Percentiles rank a stretch among this genome's conserved stretches.
phyloP scores from a whole-genome alignment of 2,888 invertebrate species.

The Leistus spinibarbis region DNA sequence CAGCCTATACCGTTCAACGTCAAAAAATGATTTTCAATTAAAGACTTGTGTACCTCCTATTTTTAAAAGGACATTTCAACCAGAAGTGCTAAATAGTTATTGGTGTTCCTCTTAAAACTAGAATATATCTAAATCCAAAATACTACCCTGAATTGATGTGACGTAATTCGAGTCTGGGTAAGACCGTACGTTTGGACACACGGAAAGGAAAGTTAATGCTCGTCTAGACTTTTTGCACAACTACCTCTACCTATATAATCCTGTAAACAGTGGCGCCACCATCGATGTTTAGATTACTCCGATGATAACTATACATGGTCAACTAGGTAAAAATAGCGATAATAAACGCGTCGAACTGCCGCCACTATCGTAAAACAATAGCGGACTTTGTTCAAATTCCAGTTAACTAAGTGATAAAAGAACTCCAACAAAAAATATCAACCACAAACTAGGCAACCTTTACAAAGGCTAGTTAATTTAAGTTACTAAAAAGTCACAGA shows the following conservation, averaged over 20 bases:
- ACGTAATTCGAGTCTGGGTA: constrained; percentile 19
- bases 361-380: constrained; percentile 27
- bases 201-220: constrained; percentile 25
- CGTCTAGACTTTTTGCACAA: constrained; percentile 32
- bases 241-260: constrained; percentile 11
- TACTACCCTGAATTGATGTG: background rate
- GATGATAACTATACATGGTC: constrained; percentile 17
- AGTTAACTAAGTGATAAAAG: background rate
- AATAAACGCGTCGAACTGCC: constrained; percentile 3
- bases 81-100: too few relatives aligned
- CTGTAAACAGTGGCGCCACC: constrained; percentile 15
- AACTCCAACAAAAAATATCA: background rate
- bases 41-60: too few relatives aligned
- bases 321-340: constrained; percentile 2
- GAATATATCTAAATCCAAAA: background rate
- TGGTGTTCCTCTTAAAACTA: background rate
- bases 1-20: too few relatives aligned
- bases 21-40: too few relatives aligned
- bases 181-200: background rate
- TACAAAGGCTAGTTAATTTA: too few relatives aligned
- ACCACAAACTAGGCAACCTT: too few relatives aligned
- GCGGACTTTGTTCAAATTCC: constrained; percentile 11
- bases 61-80: too few relatives aligned
- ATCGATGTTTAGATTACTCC: constrained; percentile 23
- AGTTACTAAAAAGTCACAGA: too few relatives aligned